Percentiles rank a stretch among this genome's conserved stretches.
These are phyloP conservation scores for Drosophila testacea DNA, from an alignment of 2,888 invertebrate genomes.

Conservation along the genomic window DNA sequence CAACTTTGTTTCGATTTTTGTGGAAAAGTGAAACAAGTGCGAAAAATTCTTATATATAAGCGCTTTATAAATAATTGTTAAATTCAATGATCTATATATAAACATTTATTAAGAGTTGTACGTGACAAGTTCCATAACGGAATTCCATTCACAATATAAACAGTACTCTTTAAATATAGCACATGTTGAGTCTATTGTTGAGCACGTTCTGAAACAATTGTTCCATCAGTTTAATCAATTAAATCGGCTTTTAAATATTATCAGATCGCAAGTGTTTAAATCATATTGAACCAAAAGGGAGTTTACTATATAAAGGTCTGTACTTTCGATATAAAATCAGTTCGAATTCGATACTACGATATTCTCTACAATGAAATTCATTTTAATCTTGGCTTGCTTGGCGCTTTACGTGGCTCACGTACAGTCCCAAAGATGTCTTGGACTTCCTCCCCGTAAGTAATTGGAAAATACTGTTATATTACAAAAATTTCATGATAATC, in stretches of 20 bases:
- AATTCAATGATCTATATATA: too few species aligned
- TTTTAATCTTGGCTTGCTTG: slow-evolving; percentile 16
- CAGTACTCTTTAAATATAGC: not conserved
- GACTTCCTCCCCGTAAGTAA: slow-evolving; percentile 25
- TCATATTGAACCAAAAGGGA: too few species aligned
- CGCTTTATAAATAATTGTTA: too few species aligned
- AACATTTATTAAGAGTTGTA: too few species aligned
- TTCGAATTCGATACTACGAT: not conserved
- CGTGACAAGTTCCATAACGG: not conserved
- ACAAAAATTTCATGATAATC: not conserved
- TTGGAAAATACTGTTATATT: not conserved
- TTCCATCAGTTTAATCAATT: not conserved
- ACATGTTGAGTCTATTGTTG: not conserved
- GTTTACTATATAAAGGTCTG: slow-evolving; percentile 4
- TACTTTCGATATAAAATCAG: not conserved
- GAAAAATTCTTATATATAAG: too few species aligned
- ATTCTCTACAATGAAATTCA: slow-evolving; percentile 19
- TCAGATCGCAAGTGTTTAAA: too few species aligned
- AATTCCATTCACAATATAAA: not conserved
- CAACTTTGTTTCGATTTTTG: too few species aligned
- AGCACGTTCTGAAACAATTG: not conserved
- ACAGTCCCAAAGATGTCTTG: slow-evolving; percentile 15
- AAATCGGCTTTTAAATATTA: too few species aligned
- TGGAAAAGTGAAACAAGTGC: too few species aligned
- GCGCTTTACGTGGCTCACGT: slow-evolving; percentile 20